Evolutionary conservation across 2,113 vertebrate species (phyloP), one percentile per base, ranked within the genome.

Genomic region (Sisor rabdophorus): DNA sequence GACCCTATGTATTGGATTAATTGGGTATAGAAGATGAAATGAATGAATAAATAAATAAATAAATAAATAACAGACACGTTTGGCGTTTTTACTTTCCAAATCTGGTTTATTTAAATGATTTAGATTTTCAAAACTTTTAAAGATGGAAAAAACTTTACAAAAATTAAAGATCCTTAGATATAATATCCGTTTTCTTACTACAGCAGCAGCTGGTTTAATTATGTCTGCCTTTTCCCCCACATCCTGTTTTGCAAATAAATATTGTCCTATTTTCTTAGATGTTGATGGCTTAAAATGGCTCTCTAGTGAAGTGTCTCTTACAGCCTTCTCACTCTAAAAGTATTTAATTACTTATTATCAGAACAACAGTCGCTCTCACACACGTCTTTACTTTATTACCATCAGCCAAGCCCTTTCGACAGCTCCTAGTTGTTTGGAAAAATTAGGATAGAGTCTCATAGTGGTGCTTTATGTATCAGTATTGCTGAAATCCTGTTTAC

Each of bases 321-420:
- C 54, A 61, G 60, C 24, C 56, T 75, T 17, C 71, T 79, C 59
- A 54, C 73, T 76, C 73, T 73, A 72, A 73, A 78, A 71, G 56
- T 79, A 76, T 82, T 73, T 82, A 79, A 79, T 79, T 67, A 65
- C 73, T 82, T 50, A 73, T 79, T 82, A 79, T 82, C 71, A 70
- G 56, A 69, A 69, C 61, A 81, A 75, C 75, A 81, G 36, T 22
- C 24, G 11, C 69, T 36, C 53, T n/a, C 20, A 13, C 28, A 19
- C 28, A 26, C 12, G 72, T 79, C 76, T 73, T 48, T 68, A 22
- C 53, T 22, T n/a, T 48, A 79, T 82, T 71, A 76, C 64, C 72
- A 73, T 76, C 73, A 82, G 70, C 12, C 26, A 60, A 40, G 58
- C 53, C n/a, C 67, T 20, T 65, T 68, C 58, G 76, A 79, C 30